Percentiles rank a stretch among this genome's conserved stretches.
phyloP scores from a whole-genome alignment of 2,113 vertebrate species.

The Chloebia gouldiae region DNA sequence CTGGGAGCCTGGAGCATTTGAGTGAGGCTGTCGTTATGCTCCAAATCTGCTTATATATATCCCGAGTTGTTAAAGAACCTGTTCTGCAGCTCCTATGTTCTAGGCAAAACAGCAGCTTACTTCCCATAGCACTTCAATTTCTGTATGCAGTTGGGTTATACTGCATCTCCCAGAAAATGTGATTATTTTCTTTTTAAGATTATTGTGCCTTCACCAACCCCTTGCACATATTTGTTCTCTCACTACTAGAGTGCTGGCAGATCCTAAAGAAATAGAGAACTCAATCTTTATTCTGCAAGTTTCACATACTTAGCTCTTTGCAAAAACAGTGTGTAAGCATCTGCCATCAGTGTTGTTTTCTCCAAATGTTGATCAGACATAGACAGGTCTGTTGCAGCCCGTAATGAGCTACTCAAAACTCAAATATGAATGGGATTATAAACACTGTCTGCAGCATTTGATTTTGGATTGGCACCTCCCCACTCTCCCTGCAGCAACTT shows the following conservation, averaged over 20 bases:
- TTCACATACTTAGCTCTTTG: neutral
- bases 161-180: neutral
- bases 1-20: neutral
- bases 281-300: neutral
- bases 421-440: neutral
- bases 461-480: neutral
- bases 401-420: neutral
- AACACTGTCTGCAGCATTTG: neutral
- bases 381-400: neutral
- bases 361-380: neutral
- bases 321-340: neutral
- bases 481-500: neutral
- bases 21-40: neutral
- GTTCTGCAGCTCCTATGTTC: neutral
- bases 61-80: neutral
- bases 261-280: neutral
- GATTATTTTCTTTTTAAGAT: neutral
- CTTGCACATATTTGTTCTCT: neutral
- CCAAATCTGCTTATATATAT: neutral
- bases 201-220: neutral
- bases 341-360: neutral
- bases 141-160: neutral
- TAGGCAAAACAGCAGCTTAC: neutral
- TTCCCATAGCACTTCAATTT: neutral
- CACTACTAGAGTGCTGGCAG: neutral